Percentiles rank a stretch among this genome's conserved stretches.
Conservation (phyloP, 2,113 vertebrate genomes). For the Scomber scombrus region DNA sequence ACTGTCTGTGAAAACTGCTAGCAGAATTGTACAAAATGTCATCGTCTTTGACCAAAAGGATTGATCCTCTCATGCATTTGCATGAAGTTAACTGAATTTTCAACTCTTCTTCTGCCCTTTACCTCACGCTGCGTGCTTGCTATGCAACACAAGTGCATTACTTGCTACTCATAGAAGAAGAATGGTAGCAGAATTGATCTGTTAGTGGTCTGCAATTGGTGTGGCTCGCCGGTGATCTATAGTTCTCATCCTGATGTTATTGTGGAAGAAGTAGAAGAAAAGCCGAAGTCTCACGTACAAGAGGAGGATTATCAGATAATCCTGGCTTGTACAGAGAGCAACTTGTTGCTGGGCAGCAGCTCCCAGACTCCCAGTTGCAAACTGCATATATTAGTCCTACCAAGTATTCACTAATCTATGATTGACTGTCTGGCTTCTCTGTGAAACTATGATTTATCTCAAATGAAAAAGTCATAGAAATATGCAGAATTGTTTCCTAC, state of each 20-base stretch:
- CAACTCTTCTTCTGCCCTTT: constrained; percentile 30
- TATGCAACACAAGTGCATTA: constrained; percentile 39
- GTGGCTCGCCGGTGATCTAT: constrained; percentile 23
- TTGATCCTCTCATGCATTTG: constrained; percentile 49
- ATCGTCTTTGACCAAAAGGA: constrained; percentile 12
- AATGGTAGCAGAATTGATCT: constrained; percentile 39
- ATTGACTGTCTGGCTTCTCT: too few relatives aligned
- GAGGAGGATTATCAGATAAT: constrained; percentile 3
- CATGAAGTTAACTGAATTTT: constrained; percentile 28
- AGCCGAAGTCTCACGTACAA: background rate
- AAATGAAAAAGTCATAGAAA: too few relatives aligned
- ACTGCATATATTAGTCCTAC: background rate
- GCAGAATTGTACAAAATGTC: constrained; percentile 21
- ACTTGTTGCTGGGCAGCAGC: background rate
- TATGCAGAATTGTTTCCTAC: too few relatives aligned
- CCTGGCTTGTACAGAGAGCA: background rate
- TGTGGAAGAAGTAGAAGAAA: background rate
- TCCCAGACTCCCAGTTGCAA: background rate
- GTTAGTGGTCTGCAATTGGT: constrained; percentile 11
- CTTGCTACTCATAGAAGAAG: background rate
- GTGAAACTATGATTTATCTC: too few relatives aligned
- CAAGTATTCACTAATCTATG: background rate
- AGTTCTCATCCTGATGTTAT: constrained; percentile 15
- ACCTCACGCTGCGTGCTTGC: constrained; percentile 10
- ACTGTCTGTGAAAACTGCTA: constrained; percentile 11